These are phyloP conservation scores for Luffia ferchaultella DNA, from an alignment of 2,888 invertebrate genomes.

Conservation along the genomic window DNA sequence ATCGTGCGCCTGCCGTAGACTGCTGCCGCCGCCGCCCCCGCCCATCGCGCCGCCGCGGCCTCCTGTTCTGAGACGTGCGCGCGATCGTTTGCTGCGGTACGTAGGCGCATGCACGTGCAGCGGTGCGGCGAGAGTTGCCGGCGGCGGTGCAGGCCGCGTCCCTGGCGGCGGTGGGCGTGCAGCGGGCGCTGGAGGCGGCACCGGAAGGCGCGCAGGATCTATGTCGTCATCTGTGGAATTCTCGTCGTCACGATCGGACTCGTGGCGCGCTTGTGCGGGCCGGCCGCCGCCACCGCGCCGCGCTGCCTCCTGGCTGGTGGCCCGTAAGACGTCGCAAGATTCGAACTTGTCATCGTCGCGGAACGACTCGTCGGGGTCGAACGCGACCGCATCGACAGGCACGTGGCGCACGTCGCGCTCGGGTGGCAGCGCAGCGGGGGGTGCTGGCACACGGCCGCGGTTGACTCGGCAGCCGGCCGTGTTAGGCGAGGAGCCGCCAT, in stretches of 20 bases:
- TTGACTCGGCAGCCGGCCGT: slow-evolving; percentile 83
- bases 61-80: slow-evolving; percentile 51
- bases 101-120: slow-evolving; percentile 38
- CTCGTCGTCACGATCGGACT: slow-evolving; percentile 87
- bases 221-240: slow-evolving; percentile 91
- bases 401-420: slow-evolving; percentile 90
- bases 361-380: slow-evolving; percentile 91
- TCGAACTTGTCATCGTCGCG: slow-evolving; percentile 90
- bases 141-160: slow-evolving; percentile 26
- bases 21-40: slow-evolving; percentile 66
- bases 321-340: slow-evolving; percentile 92
- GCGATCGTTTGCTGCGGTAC: slow-evolving; percentile 35
- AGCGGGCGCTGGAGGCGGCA: slow-evolving; percentile 33
- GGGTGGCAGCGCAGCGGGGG: slow-evolving; percentile 81
- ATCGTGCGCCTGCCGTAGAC: slow-evolving; percentile 62
- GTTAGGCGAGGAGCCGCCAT: slow-evolving; percentile 77
- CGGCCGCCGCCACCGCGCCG: slow-evolving; percentile 84
- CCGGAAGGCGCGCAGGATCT: slow-evolving; percentile 74
- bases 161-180: slow-evolving; percentile 21
- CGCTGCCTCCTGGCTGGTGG: slow-evolving; percentile 88
- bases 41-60: slow-evolving; percentile 58
- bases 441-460: slow-evolving; percentile 79
- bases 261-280: slow-evolving; percentile 67
- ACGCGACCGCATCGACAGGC: slow-evolving; percentile 88
- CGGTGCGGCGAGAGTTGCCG: slow-evolving; percentile 40